phyloP scores from a whole-genome alignment of 2,797 vertebrate genomes.

The Danionella dracula region DNA sequence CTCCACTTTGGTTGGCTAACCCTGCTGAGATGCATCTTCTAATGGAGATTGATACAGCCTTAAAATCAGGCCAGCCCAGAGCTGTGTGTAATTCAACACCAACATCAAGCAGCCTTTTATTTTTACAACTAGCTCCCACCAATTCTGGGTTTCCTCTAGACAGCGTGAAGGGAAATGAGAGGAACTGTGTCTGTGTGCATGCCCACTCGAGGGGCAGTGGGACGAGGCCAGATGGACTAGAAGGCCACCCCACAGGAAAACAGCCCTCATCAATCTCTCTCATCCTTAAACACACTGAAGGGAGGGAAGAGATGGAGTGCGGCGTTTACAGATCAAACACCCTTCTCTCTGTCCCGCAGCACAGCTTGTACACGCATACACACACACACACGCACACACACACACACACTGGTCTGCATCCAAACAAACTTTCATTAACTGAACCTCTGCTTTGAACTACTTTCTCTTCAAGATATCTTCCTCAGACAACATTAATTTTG shows the following conservation, averaged over 20 bases:
- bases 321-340: slow-evolving; percentile 58
- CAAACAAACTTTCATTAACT: not conserved
- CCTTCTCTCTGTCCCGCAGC: slow-evolving; percentile 41
- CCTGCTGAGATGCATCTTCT: too few relatives aligned
- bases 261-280: slow-evolving; percentile 60
- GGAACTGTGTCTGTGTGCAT: too few relatives aligned
- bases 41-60: too few relatives aligned
- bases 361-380: not conserved
- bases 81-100: slow-evolving; percentile 3
- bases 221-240: slow-evolving; percentile 36
- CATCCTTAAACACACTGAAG: slow-evolving; percentile 49
- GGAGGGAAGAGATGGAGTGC: slow-evolving; percentile 48
- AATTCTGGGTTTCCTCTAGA: slow-evolving; percentile 3
- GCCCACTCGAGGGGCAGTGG: slow-evolving; percentile 43
- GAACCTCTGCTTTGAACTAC: not conserved
- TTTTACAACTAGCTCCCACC: slow-evolving; percentile 9
- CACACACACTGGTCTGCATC: not conserved
- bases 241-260: slow-evolving; percentile 26
- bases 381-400: not conserved
- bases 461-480: too few relatives aligned
- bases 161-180: not conserved
- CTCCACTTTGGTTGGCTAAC: too few relatives aligned
- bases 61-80: not conserved
- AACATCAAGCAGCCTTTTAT: not conserved
- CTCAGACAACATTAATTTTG: too few relatives aligned